phyloP scores from a whole-genome alignment of 1,140 invertebrate genomes.

The Pemphigus obesinymphae region DNA sequence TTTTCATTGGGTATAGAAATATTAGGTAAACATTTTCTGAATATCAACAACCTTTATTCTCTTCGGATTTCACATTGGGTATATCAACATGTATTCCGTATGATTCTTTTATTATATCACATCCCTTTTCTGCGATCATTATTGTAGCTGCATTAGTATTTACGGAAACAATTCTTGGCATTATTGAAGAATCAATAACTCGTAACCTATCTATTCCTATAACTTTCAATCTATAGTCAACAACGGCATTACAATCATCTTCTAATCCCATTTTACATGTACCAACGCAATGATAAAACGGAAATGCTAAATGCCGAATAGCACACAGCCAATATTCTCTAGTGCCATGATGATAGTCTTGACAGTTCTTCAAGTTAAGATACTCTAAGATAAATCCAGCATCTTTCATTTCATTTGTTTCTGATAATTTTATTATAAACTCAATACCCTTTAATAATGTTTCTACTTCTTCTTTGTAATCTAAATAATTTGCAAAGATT shows the following conservation, averaged over 20 bases:
- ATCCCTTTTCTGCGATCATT: slow-evolving; percentile 66
- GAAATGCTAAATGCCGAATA: slow-evolving; percentile 51
- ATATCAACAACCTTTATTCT: no score
- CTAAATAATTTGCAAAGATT: slow-evolving; percentile 66
- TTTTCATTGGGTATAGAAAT: no score
- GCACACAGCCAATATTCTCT: slow-evolving; percentile 71
- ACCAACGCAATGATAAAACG: slow-evolving; percentile 57
- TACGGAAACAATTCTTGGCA: slow-evolving; percentile 57
- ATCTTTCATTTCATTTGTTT: slow-evolving; percentile 48
- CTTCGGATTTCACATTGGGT: no score
- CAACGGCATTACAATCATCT: slow-evolving; percentile 57
- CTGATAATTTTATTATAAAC: slow-evolving; percentile 46
- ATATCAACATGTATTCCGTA: neutral
- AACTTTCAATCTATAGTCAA: slow-evolving; percentile 58
- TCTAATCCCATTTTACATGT: slow-evolving; percentile 63
- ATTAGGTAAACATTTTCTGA: no score
- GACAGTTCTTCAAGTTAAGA: slow-evolving; percentile 57
- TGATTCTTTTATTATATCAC: slow-evolving; percentile 60
- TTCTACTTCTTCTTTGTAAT: slow-evolving; percentile 53
- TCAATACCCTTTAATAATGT: slow-evolving; percentile 53
- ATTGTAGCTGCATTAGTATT: slow-evolving; percentile 64
- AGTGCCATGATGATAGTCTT: slow-evolving; percentile 58
- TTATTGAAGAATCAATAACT: slow-evolving; percentile 66
- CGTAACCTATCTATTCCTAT: slow-evolving; percentile 58
- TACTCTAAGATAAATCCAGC: slow-evolving; percentile 58